These are phyloP conservation scores for Coleophora flavipennella DNA, from an alignment of 2,888 invertebrate species.

Conservation along the genomic window DNA sequence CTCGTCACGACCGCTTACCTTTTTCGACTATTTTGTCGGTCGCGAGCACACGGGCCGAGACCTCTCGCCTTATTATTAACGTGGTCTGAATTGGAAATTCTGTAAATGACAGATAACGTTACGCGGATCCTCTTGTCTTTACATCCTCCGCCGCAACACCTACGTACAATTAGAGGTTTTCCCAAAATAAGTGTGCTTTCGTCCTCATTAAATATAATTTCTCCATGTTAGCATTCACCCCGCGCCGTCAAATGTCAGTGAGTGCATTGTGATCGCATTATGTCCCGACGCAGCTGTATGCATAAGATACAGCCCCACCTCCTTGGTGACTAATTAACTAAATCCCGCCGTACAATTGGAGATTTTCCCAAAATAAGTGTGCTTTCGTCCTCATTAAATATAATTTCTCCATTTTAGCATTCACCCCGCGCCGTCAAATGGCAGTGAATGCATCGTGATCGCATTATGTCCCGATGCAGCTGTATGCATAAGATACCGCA, in stretches of 20 bases:
- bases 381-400: too few relatives aligned
- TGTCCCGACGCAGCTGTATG: slow-evolving; percentile 31
- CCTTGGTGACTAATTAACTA: too few relatives aligned
- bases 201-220: not conserved
- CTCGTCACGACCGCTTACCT: slow-evolving; percentile 65
- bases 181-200: not conserved
- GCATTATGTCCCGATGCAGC: too few relatives aligned
- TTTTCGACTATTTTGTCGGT: slow-evolving; percentile 62
- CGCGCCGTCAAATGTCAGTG: slow-evolving; percentile 19
- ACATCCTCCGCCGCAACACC: slow-evolving; percentile 5
- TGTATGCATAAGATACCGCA: too few relatives aligned
- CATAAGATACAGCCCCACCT: too few relatives aligned
- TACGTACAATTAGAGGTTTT: slow-evolving; percentile 3
- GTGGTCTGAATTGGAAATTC: slow-evolving; percentile 55
- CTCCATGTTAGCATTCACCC: slow-evolving; percentile 31
- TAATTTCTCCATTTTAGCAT: too few relatives aligned
- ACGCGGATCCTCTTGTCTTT: not conserved
- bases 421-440: too few relatives aligned
- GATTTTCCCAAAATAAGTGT: too few relatives aligned
- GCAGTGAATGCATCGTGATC: too few relatives aligned
- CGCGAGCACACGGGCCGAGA: slow-evolving; percentile 42
- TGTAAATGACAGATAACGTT: slow-evolving; percentile 19
- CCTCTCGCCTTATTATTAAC: slow-evolving; percentile 60
- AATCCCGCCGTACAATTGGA: too few relatives aligned
- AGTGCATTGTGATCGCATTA: slow-evolving; percentile 53